Evolutionary conservation across 64 coral and sea anemone genomes (phyloP), one percentile per base, ranked within the genome.

Genomic region (Cladopsammia gracilis): DNA sequence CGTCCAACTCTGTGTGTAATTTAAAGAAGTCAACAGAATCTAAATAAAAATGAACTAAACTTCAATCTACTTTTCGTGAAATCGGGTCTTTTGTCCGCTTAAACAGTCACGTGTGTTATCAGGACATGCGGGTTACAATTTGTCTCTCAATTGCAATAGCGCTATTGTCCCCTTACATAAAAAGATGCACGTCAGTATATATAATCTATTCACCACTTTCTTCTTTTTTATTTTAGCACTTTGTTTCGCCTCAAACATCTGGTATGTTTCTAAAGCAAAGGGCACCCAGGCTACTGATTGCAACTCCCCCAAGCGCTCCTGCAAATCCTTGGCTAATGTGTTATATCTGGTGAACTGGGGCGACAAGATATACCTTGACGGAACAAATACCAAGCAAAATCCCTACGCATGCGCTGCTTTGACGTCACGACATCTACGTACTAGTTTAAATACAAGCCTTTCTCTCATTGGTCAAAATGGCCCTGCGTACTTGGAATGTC

Each of bases 391-490:
- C 20, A 54, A 56, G 12, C 19, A 77, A 24, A 77, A 54, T 12
- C 75, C 75, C 9, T 77, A 77, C 75, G 22, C 48, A 56, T 77
- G 75, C 75, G 5, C 22, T 18, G 3, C 9, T 24, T 11, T 54
- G 75, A 77, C 75, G 48, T 57, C 75, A 25, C 50, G 10, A 49
- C 47, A 75, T 48, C 18, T 18, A 6, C 20, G 50, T 6, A 25
- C 50, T 56, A 25, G 14, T 25, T 48, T 77, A 19, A 77, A 77
- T 25, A 77, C 22, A 4, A 77, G 75, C 75, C 3, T 77, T 12
- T 77, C 75, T 77, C 20, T 77, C 22, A 53, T 57, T 77, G 75
- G 75, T 54, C 75, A 13, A 77, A 77, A 77, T 77, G 48, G 19
- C 20, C 75, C 75, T 4, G 50, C 75, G 50, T 49, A 77, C 75